Base-by-base conservation (phyloP, 2,797 vertebrate genomes). In the Chaenodraco wilsoni region DNA sequence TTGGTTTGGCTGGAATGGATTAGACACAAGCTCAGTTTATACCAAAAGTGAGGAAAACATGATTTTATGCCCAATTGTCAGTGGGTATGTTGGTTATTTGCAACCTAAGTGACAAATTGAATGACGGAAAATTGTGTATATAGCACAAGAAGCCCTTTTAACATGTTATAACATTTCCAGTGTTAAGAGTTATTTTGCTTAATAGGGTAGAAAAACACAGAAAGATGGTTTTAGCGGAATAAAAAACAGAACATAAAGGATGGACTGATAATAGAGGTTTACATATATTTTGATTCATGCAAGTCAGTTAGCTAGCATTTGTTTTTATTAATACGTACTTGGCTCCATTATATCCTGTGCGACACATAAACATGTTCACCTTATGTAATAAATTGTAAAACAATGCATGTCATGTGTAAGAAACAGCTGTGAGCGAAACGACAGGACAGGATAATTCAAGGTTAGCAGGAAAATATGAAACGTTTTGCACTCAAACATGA, bases 1-100 rank as follows among this genome's bases (percentile, higher is more conserved):
- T 93, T 90, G 85, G 76, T 93, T 87, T 79, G 70, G 72, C 73
- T 82, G 83, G 48, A 93, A 93, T 90, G 84, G 83, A 91, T 92
- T 93, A 64, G 89, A 88, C 92, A 92, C 89, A 88, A 91, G 69
- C 55, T 81, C 65, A 54, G 72, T 88, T 84, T 66, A 49, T 59
- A 59, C 60, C 71, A 65, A 82, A 81, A 55, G 72, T 69, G 40
- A 2, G 55, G 67, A 77, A 74, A 76, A n/a, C 58, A 21, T 23
- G 49, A 93, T 92, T 92, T 88, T 85, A 83, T 91, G 84, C 84
- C 60, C 69, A 33, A 62, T 78, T 88, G 79, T 76, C 55, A 56
- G 45, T 33, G 49, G 59, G 45, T 79, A 9, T 54, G 4, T 62
- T 57, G 56, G 9, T 64, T 72, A 56, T 72, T 81, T 81, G 37